These are phyloP conservation scores for Slavum lentiscoides DNA, from an alignment of 2,888 invertebrate genomes.

Conservation along the genomic window DNA sequence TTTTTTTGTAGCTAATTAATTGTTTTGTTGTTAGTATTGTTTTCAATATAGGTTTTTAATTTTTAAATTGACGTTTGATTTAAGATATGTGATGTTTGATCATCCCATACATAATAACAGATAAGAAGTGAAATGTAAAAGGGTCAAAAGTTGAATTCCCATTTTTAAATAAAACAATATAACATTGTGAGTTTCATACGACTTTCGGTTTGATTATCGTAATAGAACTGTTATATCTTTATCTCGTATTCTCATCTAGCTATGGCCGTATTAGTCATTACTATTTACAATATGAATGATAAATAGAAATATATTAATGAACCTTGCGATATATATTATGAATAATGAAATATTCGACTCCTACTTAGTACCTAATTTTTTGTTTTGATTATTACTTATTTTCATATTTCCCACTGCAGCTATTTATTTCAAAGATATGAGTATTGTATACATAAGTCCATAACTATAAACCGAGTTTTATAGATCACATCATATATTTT, in stretches of 20 bases:
- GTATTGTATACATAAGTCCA: too few species aligned
- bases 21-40: not conserved
- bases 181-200: not conserved
- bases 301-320: not conserved
- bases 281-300: too few species aligned
- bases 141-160: conserved; percentile 14
- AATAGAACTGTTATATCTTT: not conserved
- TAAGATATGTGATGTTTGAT: not conserved
- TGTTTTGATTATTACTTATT: not conserved
- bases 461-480: too few species aligned
- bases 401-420: too few species aligned
- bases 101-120: not conserved
- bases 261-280: not conserved
- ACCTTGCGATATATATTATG: not conserved
- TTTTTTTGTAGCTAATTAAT: not conserved
- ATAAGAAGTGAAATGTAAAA: not conserved
- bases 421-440: too few species aligned
- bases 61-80: not conserved
- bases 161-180: conserved; percentile 14
- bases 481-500: too few species aligned
- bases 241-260: not conserved
- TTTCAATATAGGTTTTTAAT: too few species aligned
- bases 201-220: not conserved
- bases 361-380: not conserved
- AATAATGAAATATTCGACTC: not conserved